Evolutionary conservation across 2,888 invertebrate genomes (phyloP), one percentile per base, ranked within the genome.

Genomic region (Acanthosepion esculentum): DNA sequence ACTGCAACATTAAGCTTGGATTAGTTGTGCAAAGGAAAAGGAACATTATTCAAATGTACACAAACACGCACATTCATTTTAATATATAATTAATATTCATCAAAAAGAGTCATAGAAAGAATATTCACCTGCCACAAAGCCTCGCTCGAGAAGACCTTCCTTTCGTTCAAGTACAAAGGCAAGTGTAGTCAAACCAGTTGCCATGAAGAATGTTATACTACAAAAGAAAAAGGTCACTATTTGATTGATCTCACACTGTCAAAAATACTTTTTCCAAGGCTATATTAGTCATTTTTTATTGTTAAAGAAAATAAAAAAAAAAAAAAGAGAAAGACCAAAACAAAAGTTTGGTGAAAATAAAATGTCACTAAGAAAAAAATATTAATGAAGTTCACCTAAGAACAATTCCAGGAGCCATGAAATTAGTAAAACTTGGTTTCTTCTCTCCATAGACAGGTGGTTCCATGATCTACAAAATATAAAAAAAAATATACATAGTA

Each of bases 151-250:
- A 64, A 99, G 98, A 6, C 99, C 97, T 95, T 97, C 96, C 95
- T 97, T 97, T 94, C 96, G 96, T 95, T 97, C 97, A 55, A 97
- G 95, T 10, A 97, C 97, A 96, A 97, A 97, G 6, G 96, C 99
- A 0, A 99, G 98, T 0, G 99, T 99, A 5, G 99, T 99, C 95
- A 99, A 97, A 0, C 99, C 99, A 20, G 99, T 99, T 94, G 99
- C 99, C 98, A 99, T 98, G 98, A 99, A 99, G 98, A 99, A 99
- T 6, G 99, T 99, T 97, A 99, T 99, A 92, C 99, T 99, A 98
- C 94, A 96, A 96, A 33, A 93, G 91, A 95, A 94, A 91, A 92
- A 59, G 12, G 78, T 8, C 64, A 64, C 29, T 7, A 26, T 64
- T 64, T 23, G 64, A 48, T 55, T 48, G 78, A 29, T 12, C 12